These are phyloP conservation scores for Drosophila bocki DNA, from an alignment of 1,140 invertebrate species.

Conservation along the genomic window DNA sequence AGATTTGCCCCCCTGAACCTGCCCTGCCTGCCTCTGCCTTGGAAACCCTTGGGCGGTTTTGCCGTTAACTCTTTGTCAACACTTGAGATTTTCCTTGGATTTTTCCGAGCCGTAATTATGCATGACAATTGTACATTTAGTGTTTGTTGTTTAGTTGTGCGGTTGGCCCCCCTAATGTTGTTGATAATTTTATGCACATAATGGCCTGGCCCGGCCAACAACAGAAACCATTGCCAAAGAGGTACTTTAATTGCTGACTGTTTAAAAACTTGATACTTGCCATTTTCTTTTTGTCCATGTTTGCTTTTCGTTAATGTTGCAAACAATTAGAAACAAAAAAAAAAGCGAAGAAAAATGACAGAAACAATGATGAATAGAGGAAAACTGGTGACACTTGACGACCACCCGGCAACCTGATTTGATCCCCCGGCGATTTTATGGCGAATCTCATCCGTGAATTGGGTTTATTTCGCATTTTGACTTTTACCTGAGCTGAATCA, in stretches of 20 bases:
- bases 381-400: constrained; percentile 53
- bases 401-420: constrained; percentile 40
- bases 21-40: background rate
- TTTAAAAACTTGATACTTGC: constrained; percentile 64
- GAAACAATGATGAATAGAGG: constrained; percentile 47
- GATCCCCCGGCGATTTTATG: constrained; percentile 32
- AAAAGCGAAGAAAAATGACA: constrained; percentile 51
- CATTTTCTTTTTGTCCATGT: constrained; percentile 57
- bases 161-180: constrained; percentile 26
- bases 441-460: constrained; percentile 27
- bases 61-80: constrained; percentile 54
- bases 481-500: constrained; percentile 36
- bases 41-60: constrained; percentile 17
- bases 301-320: constrained; percentile 61
- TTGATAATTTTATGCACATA: constrained; percentile 78
- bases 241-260: constrained; percentile 76
- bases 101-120: constrained; percentile 72
- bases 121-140: constrained; percentile 69
- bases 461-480: background rate
- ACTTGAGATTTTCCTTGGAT: constrained; percentile 56
- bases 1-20: constrained; percentile 8
- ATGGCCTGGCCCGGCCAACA: constrained; percentile 69
- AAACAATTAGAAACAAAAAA: constrained; percentile 71
- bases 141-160: constrained; percentile 31
- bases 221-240: constrained; percentile 53